Evolutionary conservation across 2,113 vertebrate genomes (phyloP).

Genomic region (Lepisosteus oculatus): DNA sequence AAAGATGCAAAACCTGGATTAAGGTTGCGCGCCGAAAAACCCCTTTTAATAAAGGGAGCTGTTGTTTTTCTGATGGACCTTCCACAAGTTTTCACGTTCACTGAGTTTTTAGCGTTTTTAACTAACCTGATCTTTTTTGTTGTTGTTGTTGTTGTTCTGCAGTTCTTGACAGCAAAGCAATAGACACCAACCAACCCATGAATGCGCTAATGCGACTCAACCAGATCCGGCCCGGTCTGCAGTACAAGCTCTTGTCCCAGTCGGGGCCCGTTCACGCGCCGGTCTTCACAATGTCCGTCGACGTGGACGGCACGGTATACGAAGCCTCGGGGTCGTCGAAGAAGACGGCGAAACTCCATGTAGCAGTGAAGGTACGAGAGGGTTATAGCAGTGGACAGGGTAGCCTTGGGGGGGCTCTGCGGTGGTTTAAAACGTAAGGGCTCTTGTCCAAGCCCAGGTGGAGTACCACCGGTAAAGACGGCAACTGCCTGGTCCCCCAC

Average conservation of each 20-base stretch:
- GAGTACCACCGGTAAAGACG: too few relatives aligned
- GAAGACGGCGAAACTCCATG: conserved; percentile 97
- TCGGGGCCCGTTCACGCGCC: conserved; percentile 97
- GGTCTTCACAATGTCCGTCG: conserved; percentile 98
- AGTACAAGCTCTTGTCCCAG: conserved; percentile 97
- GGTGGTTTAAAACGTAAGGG: too few relatives aligned
- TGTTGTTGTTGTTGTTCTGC: neutral
- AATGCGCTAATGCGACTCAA: conserved; percentile 98
- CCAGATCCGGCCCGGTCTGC: conserved; percentile 96
- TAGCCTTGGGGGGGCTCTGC: too few relatives aligned
- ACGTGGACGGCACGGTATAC: conserved; percentile 89
- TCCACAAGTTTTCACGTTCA: neutral
- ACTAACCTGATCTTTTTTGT: neutral
- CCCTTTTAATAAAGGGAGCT: neutral
- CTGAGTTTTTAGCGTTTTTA: neutral
- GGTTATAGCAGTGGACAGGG: neutral
- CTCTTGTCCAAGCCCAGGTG: too few relatives aligned
- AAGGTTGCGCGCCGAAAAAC: neutral
- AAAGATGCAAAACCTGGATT: too few relatives aligned
- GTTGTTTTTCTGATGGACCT: neutral
- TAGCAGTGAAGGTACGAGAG: conserved; percentile 88
- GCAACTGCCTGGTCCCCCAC: too few relatives aligned
- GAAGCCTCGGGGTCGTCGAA: conserved; percentile 97
- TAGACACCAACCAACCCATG: conserved; percentile 93
- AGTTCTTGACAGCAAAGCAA: conserved; percentile 98